Percentiles rank a stretch among this genome's conserved stretches.
Conservation (phyloP, 2,113 vertebrate genomes). For the Thunnus maccoyii region DNA sequence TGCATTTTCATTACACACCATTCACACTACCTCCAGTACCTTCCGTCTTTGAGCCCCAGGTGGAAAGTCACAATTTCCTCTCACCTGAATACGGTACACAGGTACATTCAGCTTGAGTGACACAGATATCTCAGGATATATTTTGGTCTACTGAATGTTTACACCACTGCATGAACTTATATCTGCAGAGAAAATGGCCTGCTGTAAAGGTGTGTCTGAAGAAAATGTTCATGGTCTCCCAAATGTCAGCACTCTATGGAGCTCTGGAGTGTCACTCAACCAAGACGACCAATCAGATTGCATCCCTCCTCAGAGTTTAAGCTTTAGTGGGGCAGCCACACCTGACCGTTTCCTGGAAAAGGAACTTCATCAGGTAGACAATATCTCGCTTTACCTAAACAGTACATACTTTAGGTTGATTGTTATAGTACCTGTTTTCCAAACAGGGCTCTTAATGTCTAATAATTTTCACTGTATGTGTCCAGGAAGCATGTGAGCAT, state of each 20-base stretch:
- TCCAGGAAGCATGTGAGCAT: constrained; percentile 38
- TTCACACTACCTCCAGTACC: background rate
- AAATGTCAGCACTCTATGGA: constrained; percentile 19
- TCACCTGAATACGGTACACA: constrained; percentile 48
- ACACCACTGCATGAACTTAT: constrained; percentile 8
- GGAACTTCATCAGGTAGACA: constrained; percentile 52
- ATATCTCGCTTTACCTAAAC: background rate
- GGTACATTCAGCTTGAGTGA: background rate
- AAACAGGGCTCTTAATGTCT: background rate
- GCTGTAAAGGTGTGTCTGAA: constrained; percentile 13
- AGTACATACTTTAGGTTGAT: background rate
- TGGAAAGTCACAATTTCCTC: constrained; percentile 38
- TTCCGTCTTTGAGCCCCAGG: background rate
- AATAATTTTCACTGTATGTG: background rate
- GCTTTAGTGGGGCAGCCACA: background rate
- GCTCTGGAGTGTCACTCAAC: constrained; percentile 2
- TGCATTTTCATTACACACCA: background rate
- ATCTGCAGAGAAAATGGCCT: constrained; percentile 41
- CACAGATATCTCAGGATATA: background rate
- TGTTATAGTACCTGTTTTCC: background rate
- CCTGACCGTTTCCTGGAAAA: constrained; percentile 38
- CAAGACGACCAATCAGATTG: constrained; percentile 29
- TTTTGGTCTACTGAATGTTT: constrained; percentile 1
- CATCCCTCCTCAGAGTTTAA: constrained; percentile 26
- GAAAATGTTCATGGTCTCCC: constrained; percentile 9